Conservation (phyloP, 2,113 vertebrate species). For the Amblyornis subalaris region DNA sequence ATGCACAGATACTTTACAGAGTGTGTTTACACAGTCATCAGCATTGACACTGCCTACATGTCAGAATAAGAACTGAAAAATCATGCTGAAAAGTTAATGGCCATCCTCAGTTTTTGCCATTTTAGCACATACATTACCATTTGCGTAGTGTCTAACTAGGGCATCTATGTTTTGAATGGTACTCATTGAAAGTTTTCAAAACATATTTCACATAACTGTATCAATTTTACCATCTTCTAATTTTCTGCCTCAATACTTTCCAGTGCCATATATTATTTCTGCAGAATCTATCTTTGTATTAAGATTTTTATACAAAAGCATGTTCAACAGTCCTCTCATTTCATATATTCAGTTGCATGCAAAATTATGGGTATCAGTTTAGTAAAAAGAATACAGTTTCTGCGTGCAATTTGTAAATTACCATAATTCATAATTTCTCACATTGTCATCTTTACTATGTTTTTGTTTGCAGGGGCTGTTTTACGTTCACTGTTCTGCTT, state of each 20-base stretch:
- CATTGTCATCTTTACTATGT: background rate
- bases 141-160: background rate
- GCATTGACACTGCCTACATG: accelerated
- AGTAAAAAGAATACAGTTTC: background rate
- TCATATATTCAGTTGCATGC: background rate
- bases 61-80: background rate
- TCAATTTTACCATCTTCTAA: background rate
- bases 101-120: background rate
- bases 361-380: background rate
- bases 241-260: background rate
- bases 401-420: background rate
- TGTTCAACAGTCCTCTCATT: background rate
- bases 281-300: background rate
- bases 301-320: background rate
- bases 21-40: background rate
- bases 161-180: background rate
- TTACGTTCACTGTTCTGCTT: background rate
- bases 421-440: background rate
- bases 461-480: background rate
- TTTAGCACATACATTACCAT: background rate
- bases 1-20: background rate
- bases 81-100: background rate
- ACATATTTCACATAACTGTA: background rate
- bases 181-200: background rate
- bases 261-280: background rate